phyloP scores from a whole-genome alignment of 2,888 invertebrate genomes.

The Cyrtodaria siliqua region DNA sequence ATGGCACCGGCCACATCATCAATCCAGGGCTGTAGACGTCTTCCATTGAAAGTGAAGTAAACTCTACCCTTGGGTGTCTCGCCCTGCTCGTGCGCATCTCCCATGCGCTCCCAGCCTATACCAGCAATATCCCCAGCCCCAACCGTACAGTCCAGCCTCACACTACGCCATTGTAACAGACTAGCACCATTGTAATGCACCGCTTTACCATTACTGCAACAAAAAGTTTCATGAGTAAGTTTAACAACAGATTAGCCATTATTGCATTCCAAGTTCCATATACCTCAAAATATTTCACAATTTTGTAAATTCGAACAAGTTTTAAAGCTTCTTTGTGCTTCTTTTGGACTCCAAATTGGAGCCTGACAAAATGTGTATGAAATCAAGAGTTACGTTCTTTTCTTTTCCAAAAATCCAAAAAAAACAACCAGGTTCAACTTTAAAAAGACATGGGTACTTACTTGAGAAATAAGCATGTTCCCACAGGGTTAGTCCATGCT shows the following conservation, averaged over 20 bases:
- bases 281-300: too few species aligned
- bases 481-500: slow-evolving; percentile 85
- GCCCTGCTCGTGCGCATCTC: slow-evolving; percentile 71
- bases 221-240: too few species aligned
- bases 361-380: too few species aligned
- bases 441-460: too few species aligned
- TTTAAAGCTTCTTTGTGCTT: too few species aligned
- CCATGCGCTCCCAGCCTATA: slow-evolving; percentile 84
- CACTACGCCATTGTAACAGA: slow-evolving; percentile 85
- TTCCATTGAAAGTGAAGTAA: slow-evolving; percentile 85
- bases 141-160: slow-evolving; percentile 83
- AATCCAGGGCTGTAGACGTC: slow-evolving; percentile 80
- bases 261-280: too few species aligned
- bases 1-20: slow-evolving; percentile 84
- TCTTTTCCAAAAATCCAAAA: too few species aligned
- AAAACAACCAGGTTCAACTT: too few species aligned
- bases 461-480: slow-evolving; percentile 85
- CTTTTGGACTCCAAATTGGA: too few species aligned
- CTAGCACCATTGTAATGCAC: slow-evolving; percentile 86
- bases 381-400: too few species aligned
- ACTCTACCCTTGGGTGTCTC: slow-evolving; percentile 82
- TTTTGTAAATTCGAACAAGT: too few species aligned
- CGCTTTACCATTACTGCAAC: slow-evolving; percentile 84
- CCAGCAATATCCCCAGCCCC: slow-evolving; percentile 84
- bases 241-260: too few species aligned